Evolutionary conservation across 2,113 vertebrate genomes (phyloP).

Genomic region (Coptodon rendalli): DNA sequence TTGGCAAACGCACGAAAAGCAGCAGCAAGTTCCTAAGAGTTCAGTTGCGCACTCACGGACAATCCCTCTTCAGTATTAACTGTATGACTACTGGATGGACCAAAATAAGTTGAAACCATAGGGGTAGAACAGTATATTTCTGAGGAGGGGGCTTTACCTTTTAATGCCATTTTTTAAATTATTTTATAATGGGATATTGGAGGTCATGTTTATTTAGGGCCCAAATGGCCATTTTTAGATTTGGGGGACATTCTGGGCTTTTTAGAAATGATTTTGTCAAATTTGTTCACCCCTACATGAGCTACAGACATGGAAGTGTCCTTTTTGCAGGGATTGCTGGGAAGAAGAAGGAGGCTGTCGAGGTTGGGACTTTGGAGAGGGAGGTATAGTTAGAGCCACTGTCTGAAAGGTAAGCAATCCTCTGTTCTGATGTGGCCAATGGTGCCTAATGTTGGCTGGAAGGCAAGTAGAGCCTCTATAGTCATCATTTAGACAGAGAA

Average conservation of each 20-base stretch:
- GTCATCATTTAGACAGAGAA: background rate
- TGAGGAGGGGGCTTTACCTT: slow-evolving; percentile 35
- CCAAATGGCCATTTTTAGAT: slow-evolving; percentile 13
- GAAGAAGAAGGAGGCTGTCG: slow-evolving; percentile 75
- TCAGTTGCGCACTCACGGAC: slow-evolving; percentile 48
- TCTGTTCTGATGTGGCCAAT: background rate
- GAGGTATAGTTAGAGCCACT: background rate
- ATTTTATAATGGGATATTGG: slow-evolving; percentile 34
- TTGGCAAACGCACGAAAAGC: slow-evolving; percentile 17
- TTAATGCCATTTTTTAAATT: background rate
- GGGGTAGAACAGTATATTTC: slow-evolving; percentile 41
- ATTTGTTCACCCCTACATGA: slow-evolving; percentile 71
- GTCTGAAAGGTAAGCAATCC: slow-evolving; percentile 68
- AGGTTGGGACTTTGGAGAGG: slow-evolving; percentile 57
- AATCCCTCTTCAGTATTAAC: slow-evolving; percentile 29
- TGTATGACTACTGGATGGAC: slow-evolving; percentile 55
- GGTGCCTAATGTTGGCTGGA: slow-evolving; percentile 17
- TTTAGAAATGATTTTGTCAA: slow-evolving; percentile 45
- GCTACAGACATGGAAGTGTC: slow-evolving; percentile 74
- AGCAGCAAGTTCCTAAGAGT: background rate
- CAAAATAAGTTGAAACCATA: slow-evolving; percentile 54
- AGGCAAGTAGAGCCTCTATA: background rate
- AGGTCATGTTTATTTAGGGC: background rate
- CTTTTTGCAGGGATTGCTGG: slow-evolving; percentile 80
- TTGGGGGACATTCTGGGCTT: background rate